phyloP scores from a whole-genome alignment of 2,797 vertebrate species.

The Rhadinocentrus ornatus region DNA sequence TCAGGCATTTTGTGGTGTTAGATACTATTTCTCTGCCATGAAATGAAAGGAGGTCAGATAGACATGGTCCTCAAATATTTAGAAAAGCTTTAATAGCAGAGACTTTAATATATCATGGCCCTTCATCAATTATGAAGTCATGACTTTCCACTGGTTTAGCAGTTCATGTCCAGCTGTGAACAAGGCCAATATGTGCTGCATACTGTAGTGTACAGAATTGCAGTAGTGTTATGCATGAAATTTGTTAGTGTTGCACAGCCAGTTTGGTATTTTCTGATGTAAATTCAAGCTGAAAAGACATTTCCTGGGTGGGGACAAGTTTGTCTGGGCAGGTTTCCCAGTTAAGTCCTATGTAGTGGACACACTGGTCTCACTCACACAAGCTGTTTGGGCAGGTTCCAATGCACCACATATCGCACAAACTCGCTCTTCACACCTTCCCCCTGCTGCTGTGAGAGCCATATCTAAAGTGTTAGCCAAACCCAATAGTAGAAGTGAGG shows the following conservation, averaged over 20 bases:
- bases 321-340: conserved; percentile 60
- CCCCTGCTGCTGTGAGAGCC: conserved; percentile 46
- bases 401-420: conserved; percentile 52
- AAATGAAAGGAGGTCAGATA: conserved; percentile 23
- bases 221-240: conserved; percentile 7
- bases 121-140: conserved; percentile 46
- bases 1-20: conserved; percentile 20
- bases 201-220: not conserved
- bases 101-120: conserved; percentile 32
- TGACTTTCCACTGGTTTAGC: conserved; percentile 36
- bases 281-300: conserved; percentile 50
- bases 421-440: conserved; percentile 50
- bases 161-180: conserved; percentile 38
- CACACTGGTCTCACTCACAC: conserved; percentile 60
- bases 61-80: conserved; percentile 22
- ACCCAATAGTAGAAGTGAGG: conserved; percentile 33
- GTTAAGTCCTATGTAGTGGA: conserved; percentile 58
- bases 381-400: conserved; percentile 64
- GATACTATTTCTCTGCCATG: conserved; percentile 20
- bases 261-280: conserved; percentile 38
- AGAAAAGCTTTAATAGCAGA: conserved; percentile 35
- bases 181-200: conserved; percentile 19
- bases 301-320: conserved; percentile 46
- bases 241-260: conserved; percentile 12
- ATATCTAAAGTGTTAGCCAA: conserved; percentile 45